Evolutionary conservation across 2,888 invertebrate species (phyloP).

Genomic region (Leptothorax acervorum): DNA sequence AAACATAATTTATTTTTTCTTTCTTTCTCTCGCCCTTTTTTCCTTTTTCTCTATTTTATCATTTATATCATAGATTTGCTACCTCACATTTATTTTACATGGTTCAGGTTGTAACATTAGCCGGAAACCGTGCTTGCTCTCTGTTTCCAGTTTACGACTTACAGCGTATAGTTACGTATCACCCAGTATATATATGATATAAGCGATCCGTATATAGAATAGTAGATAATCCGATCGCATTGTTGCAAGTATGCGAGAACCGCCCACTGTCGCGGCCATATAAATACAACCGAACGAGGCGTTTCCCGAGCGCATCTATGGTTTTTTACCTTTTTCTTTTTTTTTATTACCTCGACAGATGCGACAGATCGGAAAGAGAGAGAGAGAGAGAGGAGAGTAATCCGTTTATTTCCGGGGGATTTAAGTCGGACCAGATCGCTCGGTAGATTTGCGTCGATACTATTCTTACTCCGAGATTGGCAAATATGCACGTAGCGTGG

Average conservation of each 20-base stretch:
- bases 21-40: not conserved
- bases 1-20: not conserved
- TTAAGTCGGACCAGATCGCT: slow-evolving; percentile 54
- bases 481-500: slow-evolving; percentile 31
- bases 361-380: slow-evolving; percentile 46
- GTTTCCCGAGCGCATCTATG: slow-evolving; percentile 42
- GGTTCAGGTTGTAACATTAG: not conserved
- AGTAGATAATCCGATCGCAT: slow-evolving; percentile 72
- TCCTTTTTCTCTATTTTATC: not conserved
- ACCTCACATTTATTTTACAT: not conserved
- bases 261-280: slow-evolving; percentile 59
- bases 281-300: slow-evolving; percentile 50
- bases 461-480: slow-evolving; percentile 38
- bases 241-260: slow-evolving; percentile 47
- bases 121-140: not conserved
- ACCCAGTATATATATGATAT: slow-evolving; percentile 34
- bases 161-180: slow-evolving; percentile 34
- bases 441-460: slow-evolving; percentile 59
- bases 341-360: slow-evolving; percentile 56
- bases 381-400: slow-evolving; percentile 48
- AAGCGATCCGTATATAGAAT: slow-evolving; percentile 42
- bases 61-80: not conserved
- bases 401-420: slow-evolving; percentile 72
- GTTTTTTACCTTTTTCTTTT: slow-evolving; percentile 28
- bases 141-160: not conserved